Conservation (phyloP, 2,888 invertebrate species). For the Leptinotarsa tumamoca region DNA sequence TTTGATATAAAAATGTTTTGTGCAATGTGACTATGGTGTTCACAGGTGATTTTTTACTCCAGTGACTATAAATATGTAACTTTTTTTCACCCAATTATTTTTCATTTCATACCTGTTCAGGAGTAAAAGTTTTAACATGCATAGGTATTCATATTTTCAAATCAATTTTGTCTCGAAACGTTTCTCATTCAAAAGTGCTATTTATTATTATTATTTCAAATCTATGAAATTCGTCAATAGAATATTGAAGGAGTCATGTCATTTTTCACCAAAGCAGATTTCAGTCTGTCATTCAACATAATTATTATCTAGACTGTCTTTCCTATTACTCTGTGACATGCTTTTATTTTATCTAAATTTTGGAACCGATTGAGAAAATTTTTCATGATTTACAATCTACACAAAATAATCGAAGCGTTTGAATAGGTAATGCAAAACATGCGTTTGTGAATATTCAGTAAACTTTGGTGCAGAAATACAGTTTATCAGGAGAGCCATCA, state of each 20-base stretch:
- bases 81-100: no score
- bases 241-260: background rate
- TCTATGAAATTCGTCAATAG: background rate
- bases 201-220: background rate
- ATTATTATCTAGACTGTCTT: no score
- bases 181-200: no score
- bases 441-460: slow-evolving; percentile 37
- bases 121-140: no score
- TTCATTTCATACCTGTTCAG: no score
- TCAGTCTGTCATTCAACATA: background rate
- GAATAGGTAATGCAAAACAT: slow-evolving; percentile 13
- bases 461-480: slow-evolving; percentile 38
- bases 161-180: no score
- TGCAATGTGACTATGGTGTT: background rate
- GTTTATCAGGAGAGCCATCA: slow-evolving; percentile 31
- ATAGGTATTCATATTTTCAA: no score
- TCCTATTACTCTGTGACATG: background rate
- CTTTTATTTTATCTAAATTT: background rate
- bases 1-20: background rate
- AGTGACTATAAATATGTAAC: no score
- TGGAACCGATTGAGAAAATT: background rate
- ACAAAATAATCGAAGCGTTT: background rate
- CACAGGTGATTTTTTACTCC: no score
- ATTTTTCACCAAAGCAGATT: slow-evolving; percentile 3
- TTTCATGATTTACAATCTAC: slow-evolving; percentile 7